These are phyloP conservation scores for Cetoscarus ocellatus DNA, from an alignment of 2,797 vertebrate species.

Conservation along the genomic window DNA sequence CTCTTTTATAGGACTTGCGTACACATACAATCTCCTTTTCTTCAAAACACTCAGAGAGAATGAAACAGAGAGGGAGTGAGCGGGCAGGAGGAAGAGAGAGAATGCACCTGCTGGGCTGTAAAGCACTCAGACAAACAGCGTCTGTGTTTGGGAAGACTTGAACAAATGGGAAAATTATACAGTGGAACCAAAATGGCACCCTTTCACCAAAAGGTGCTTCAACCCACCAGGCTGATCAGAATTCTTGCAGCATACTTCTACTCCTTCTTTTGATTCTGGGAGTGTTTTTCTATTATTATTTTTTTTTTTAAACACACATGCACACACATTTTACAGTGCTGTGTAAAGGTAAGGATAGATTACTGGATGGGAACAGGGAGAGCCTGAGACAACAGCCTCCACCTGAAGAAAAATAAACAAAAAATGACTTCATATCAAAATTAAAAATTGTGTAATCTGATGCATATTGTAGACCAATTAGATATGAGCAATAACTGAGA, in stretches of 20 bases:
- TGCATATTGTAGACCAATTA: no score
- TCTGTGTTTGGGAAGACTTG: conserved; percentile 73
- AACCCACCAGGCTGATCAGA: not conserved
- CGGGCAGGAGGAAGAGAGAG: conserved; percentile 29
- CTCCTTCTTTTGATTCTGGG: not conserved
- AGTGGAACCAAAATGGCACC: conserved; percentile 56
- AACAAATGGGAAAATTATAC: conserved; percentile 83
- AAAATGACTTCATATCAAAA: no score
- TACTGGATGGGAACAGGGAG: not conserved
- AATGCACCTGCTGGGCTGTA: conserved; percentile 75
- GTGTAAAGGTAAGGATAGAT: not conserved
- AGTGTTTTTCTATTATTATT: not conserved
- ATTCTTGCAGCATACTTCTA: not conserved
- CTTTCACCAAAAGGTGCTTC: conserved; percentile 60
- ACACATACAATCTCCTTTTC: conserved; percentile 35
- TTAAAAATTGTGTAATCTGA: no score
- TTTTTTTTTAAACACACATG: not conserved
- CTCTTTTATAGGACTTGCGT: conserved; percentile 25
- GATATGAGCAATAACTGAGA: no score
- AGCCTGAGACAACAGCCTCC: not conserved
- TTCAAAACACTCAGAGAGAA: conserved; percentile 22
- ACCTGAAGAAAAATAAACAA: not conserved
- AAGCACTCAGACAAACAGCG: conserved; percentile 70
- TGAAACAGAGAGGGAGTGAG: conserved; percentile 1
- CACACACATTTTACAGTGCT: not conserved